Evolutionary conservation across 1,140 invertebrate species (phyloP), one percentile per base, ranked within the genome.

Genomic region (Chironomus striatipennis): DNA sequence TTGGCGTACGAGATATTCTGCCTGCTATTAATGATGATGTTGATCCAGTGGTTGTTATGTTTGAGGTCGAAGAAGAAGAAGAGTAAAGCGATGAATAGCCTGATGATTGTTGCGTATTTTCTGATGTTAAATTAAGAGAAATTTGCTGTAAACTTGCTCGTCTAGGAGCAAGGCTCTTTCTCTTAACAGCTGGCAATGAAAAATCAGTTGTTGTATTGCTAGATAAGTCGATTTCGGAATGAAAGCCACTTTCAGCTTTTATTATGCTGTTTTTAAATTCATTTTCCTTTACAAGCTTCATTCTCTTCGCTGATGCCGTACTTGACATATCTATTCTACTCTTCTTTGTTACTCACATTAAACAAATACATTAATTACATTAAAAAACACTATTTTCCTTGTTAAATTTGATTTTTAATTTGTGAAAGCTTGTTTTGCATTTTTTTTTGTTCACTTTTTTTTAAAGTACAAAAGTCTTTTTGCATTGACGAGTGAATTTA

Each of bases 161-260:
- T 4, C 65, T 15, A 6, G 65, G 17, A 18, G 18, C 20, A 18
- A 70, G 65, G 18, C n/a, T 18, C 65, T 8, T 70, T 70, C 65
- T 18, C 18, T 70, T 70, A 7, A 20, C 65, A 20, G 65, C 15
- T 18, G 65, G 18, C 18, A 18, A 18, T 4, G n/a, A 20, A 70
- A 70, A 20, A 12, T 20, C 65, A 70, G 5, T 70, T 9, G 65
- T 21, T 18, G 47, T n/a, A 57, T 12, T n/a, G 47, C 47, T 57
- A 5, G 65, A 70, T 18, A 20, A 18, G 65, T 20, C 65, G 20
- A 70, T 20, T 70, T 18, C 65, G 0, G 65, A 70, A 17, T 70
- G 65, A 70, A 70, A 70, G 20, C 65, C 65, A 70, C 65, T 70
- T 70, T 70, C 65, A 21, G 47, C 47, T n/a, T 15, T n/a, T n/a